A percentile compares a stretch with the other conserved stretches of the same genome.
Conservation (phyloP, 2,888 invertebrate species). For the Phyllotreta striolata region DNA sequence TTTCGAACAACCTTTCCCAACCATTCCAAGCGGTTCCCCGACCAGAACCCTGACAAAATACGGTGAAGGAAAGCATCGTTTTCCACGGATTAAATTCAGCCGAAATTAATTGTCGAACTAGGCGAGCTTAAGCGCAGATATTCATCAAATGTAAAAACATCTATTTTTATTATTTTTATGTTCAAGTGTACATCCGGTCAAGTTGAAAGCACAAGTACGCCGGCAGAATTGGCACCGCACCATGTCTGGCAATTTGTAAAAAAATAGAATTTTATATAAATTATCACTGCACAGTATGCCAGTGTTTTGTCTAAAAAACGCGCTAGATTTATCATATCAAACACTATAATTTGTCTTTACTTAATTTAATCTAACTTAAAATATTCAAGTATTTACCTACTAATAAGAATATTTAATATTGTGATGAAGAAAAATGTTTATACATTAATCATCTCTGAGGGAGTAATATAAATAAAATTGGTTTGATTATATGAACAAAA, state of each 20-base stretch:
- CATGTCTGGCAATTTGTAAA: conserved; percentile 25
- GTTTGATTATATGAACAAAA: no score
- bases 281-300: conserved; percentile 18
- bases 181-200: conserved; percentile 30
- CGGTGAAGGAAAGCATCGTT: no score
- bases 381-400: no score
- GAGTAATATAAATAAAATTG: no score
- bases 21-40: no score
- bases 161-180: conserved; percentile 28
- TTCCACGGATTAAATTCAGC: no score
- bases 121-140: conserved; percentile 9
- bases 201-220: conserved; percentile 27
- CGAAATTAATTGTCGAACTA: no score
- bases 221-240: conserved; percentile 27
- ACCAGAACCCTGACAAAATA: no score
- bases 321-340: neutral
- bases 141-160: conserved; percentile 10
- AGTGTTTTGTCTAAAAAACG: conserved; percentile 26
- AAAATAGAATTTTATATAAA: conserved; percentile 24
- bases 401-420: no score
- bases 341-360: neutral
- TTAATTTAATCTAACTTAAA: neutral
- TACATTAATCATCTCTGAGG: no score
- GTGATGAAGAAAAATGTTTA: no score
- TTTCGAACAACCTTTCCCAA: no score